These are phyloP conservation scores for Ectropis crepuscularia DNA, from an alignment of 2,888 invertebrate species.

Conservation along the genomic window DNA sequence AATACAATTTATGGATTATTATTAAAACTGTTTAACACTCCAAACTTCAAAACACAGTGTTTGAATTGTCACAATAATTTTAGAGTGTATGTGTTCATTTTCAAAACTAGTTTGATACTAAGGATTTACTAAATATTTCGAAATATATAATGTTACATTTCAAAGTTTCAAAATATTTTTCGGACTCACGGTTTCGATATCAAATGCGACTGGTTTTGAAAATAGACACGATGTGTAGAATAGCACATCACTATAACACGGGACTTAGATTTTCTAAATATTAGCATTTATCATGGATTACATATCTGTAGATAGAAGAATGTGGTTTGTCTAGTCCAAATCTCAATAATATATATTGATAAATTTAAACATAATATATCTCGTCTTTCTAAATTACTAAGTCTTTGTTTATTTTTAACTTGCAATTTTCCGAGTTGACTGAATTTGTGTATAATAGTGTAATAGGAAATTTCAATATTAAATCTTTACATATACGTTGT, in stretches of 20 bases:
- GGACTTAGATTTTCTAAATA: slow-evolving; percentile 78
- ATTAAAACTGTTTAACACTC: slow-evolving; percentile 60
- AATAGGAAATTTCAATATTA: slow-evolving; percentile 57
- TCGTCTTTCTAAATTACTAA: slow-evolving; percentile 69
- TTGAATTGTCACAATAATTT: slow-evolving; percentile 68
- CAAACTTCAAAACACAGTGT: slow-evolving; percentile 68
- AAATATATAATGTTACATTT: slow-evolving; percentile 1
- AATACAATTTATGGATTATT: slow-evolving; percentile 44
- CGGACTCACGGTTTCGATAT: slow-evolving; percentile 1
- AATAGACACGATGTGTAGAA: slow-evolving; percentile 68
- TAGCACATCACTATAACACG: slow-evolving; percentile 75
- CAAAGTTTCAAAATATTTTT: neutral
- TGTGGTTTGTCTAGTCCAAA: slow-evolving; percentile 84
- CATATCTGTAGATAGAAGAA: slow-evolving; percentile 84
- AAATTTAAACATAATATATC: slow-evolving; percentile 70
- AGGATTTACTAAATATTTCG: neutral
- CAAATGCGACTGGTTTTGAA: slow-evolving; percentile 64
- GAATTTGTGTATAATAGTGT: slow-evolving; percentile 72
- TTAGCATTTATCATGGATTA: slow-evolving; percentile 84
- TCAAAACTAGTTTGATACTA: slow-evolving; percentile 56
- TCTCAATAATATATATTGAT: slow-evolving; percentile 68
- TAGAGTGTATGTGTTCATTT: slow-evolving; percentile 67
- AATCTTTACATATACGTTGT: slow-evolving; percentile 41
- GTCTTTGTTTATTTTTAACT: slow-evolving; percentile 65
- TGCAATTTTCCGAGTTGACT: slow-evolving; percentile 74